Conservation (phyloP, 2,797 vertebrate species). For the Tenualosa ilisha region DNA sequence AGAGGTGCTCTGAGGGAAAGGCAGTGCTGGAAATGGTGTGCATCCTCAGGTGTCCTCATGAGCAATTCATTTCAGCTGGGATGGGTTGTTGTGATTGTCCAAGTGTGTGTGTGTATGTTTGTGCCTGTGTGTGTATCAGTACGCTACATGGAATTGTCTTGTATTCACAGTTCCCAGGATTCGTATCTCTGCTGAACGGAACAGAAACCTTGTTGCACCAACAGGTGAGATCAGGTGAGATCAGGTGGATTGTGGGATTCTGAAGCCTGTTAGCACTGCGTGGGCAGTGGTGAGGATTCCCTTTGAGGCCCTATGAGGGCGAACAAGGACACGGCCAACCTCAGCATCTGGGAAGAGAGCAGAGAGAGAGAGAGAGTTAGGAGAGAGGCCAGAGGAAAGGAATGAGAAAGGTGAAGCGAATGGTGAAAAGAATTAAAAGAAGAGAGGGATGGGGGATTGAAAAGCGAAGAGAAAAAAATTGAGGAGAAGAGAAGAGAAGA, state of each 20-base stretch:
- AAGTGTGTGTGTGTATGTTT: neutral
- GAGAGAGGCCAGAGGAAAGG: neutral
- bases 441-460: neutral
- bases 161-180: constrained; percentile 50
- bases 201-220: constrained; percentile 36
- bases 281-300: constrained; percentile 55
- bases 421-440: neutral
- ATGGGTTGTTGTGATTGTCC: neutral
- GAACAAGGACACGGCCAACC: constrained; percentile 51
- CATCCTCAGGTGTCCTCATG: neutral
- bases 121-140: neutral
- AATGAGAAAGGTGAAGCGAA: neutral
- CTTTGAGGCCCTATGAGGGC: constrained; percentile 67
- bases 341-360: constrained; percentile 52
- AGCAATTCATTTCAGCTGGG: neutral
- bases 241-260: constrained; percentile 51
- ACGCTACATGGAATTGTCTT: constrained; percentile 49
- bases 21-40: neutral
- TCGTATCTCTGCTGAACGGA: constrained; percentile 40
- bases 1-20: neutral
- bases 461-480: neutral
- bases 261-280: constrained; percentile 44
- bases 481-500: constrained; percentile 2
- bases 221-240: constrained; percentile 37
- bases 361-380: neutral